Evolutionary conservation across 2,797 vertebrate genomes (phyloP).

Genomic region (Chanos chanos): DNA sequence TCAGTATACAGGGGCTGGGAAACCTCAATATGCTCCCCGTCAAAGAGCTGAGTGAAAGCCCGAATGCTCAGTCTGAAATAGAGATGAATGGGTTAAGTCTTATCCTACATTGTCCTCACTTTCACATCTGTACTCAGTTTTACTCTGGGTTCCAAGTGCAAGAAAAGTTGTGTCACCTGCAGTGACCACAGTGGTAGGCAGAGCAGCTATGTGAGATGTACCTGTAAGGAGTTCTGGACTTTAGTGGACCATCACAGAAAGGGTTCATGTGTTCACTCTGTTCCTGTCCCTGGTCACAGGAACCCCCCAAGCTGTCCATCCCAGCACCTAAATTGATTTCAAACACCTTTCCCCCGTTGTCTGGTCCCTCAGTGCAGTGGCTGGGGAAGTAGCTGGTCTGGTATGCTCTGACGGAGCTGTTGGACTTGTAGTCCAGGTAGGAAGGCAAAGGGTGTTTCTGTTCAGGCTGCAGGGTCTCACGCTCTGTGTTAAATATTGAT

Average conservation of each 20-base stretch:
- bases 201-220: constrained; percentile 52
- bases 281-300: constrained; percentile 71
- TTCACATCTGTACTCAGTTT: too few relatives aligned
- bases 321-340: constrained; percentile 88
- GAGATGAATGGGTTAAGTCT: background rate
- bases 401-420: constrained; percentile 81
- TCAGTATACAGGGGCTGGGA: constrained; percentile 82
- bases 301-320: constrained; percentile 85
- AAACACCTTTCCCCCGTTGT: constrained; percentile 73
- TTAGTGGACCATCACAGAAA: constrained; percentile 92
- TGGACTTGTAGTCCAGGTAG: constrained; percentile 85
- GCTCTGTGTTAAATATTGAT: background rate
- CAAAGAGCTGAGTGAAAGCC: constrained; percentile 87
- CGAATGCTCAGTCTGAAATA: constrained; percentile 75
- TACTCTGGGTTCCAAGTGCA: too few relatives aligned
- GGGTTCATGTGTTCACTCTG: constrained; percentile 66
- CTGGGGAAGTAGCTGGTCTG: constrained; percentile 90
- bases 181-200: too few relatives aligned
- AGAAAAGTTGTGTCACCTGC: too few relatives aligned
- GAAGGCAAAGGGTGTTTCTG: constrained; percentile 87
- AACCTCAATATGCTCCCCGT: constrained; percentile 78
- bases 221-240: constrained; percentile 87
- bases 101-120: too few relatives aligned
- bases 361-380: constrained; percentile 77
- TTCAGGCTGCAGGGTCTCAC: constrained; percentile 77